Percentiles rank a stretch among this genome's conserved stretches.
Evolutionary conservation across 2,797 vertebrate genomes (phyloP).

Genomic region (Atherinosoma microstoma): DNA sequence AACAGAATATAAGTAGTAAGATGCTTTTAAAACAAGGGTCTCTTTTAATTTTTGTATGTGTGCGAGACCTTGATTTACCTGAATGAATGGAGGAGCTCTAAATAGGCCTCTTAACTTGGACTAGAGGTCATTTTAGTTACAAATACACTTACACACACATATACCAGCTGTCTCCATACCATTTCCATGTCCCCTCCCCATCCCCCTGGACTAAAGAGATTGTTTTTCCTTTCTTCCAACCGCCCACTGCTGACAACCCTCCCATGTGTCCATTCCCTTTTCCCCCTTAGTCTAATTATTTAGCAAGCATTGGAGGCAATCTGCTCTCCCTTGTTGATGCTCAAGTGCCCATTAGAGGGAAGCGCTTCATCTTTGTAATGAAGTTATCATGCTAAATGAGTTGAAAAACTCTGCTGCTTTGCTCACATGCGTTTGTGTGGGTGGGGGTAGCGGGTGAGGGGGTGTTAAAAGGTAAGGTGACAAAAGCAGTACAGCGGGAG

Average conservation of each 20-base stretch:
- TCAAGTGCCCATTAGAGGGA: constrained; percentile 79
- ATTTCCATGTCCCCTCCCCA: constrained; percentile 30
- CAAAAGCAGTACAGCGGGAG: constrained; percentile 12
- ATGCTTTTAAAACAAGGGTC: constrained; percentile 41
- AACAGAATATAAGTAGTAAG: not conserved
- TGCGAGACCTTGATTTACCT: constrained; percentile 49
- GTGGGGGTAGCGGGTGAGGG: constrained; percentile 39
- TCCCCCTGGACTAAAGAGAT: constrained; percentile 57
- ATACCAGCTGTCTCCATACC: constrained; percentile 43
- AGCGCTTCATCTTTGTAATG: constrained; percentile 81
- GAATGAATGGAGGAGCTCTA: constrained; percentile 16
- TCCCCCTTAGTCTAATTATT: constrained; percentile 77
- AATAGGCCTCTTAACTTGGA: constrained; percentile 27
- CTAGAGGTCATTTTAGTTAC: constrained; percentile 24
- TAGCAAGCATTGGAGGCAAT: constrained; percentile 73
- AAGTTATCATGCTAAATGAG: constrained; percentile 80
- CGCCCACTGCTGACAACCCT: constrained; percentile 12
- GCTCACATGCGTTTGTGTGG: constrained; percentile 14
- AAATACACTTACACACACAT: constrained; percentile 8
- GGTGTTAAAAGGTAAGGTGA: constrained; percentile 55
- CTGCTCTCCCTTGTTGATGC: constrained; percentile 77
- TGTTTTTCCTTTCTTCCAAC: constrained; percentile 52
- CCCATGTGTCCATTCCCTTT: constrained; percentile 48
- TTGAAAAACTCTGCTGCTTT: constrained; percentile 64
- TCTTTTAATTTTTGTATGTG: not conserved